These are phyloP conservation scores for Iphiclides podalirius DNA, from an alignment of 2,888 invertebrate species.

Conservation along the genomic window DNA sequence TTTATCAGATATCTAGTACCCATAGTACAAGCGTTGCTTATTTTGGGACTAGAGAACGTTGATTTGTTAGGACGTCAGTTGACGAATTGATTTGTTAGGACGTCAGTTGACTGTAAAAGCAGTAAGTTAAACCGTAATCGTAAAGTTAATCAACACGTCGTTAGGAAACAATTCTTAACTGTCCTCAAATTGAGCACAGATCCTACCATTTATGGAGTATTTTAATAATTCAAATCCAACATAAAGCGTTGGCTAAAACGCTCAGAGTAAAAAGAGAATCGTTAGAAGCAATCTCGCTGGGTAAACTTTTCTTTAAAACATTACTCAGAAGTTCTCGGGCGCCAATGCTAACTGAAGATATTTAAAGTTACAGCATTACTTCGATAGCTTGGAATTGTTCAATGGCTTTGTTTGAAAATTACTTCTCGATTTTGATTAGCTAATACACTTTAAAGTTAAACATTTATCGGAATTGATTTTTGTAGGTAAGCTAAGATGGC, in stretches of 20 bases:
- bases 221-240: constrained; percentile 28
- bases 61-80: too few relatives aligned
- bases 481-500: too few relatives aligned
- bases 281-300: constrained; percentile 24
- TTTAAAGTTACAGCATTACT: constrained; percentile 17
- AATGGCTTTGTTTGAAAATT: constrained; percentile 5
- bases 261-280: constrained; percentile 21
- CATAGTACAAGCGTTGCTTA: too few relatives aligned
- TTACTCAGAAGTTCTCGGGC: constrained; percentile 20
- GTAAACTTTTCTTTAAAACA: constrained; percentile 25
- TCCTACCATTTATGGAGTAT: constrained; percentile 24
- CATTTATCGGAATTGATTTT: too few relatives aligned
- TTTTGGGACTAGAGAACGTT: too few relatives aligned
- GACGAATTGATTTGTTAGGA: too few relatives aligned
- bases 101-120: too few relatives aligned
- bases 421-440: background rate
- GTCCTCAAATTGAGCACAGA: constrained; percentile 21
- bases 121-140: too few relatives aligned
- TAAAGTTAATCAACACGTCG: background rate
- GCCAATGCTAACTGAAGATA: constrained; percentile 18
- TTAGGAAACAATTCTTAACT: constrained; percentile 1
- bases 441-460: background rate
- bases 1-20: too few relatives aligned
- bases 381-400: constrained; percentile 5
- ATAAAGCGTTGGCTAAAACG: constrained; percentile 19